These are phyloP conservation scores for Microcebus lehilahytsara DNA, from an alignment of 2,113 vertebrate species.

Conservation along the genomic window DNA sequence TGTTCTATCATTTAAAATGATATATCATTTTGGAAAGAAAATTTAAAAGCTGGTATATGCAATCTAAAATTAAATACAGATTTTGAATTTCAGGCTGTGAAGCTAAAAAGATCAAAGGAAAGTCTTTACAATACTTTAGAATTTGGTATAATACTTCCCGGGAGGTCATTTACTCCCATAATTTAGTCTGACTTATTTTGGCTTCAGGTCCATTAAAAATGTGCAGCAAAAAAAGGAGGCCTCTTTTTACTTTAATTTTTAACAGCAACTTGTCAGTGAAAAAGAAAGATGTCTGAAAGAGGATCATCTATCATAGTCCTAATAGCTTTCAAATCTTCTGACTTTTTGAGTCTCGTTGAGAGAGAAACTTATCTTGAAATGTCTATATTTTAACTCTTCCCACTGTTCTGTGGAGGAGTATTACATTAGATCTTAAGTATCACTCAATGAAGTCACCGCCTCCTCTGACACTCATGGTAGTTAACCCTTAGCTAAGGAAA, in stretches of 20 bases:
- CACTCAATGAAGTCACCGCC: slow-evolving; percentile 45
- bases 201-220: slow-evolving; percentile 88
- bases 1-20: slow-evolving; percentile 86
- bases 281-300: slow-evolving; percentile 82
- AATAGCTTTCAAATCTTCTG: slow-evolving; percentile 87
- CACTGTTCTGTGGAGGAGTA: slow-evolving; percentile 70
- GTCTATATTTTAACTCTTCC: slow-evolving; percentile 83
- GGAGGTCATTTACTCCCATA: slow-evolving; percentile 89
- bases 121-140: slow-evolving; percentile 86
- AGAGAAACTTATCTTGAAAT: slow-evolving; percentile 79
- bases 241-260: slow-evolving; percentile 87
- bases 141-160: slow-evolving; percentile 87
- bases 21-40: slow-evolving; percentile 86
- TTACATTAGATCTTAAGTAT: slow-evolving; percentile 61
- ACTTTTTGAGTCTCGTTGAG: slow-evolving; percentile 82
- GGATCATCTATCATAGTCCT: slow-evolving; percentile 83
- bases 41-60: slow-evolving; percentile 86
- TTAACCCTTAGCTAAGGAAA: slow-evolving; percentile 39
- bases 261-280: slow-evolving; percentile 85
- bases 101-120: slow-evolving; percentile 89
- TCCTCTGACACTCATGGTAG: slow-evolving; percentile 49
- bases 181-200: slow-evolving; percentile 92
- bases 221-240: slow-evolving; percentile 80
- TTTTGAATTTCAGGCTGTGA: slow-evolving; percentile 87
- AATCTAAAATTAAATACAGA: slow-evolving; percentile 89